These are phyloP conservation scores for Pygoscelis antarcticus DNA, from an alignment of 2,113 vertebrate genomes.

Conservation along the genomic window DNA sequence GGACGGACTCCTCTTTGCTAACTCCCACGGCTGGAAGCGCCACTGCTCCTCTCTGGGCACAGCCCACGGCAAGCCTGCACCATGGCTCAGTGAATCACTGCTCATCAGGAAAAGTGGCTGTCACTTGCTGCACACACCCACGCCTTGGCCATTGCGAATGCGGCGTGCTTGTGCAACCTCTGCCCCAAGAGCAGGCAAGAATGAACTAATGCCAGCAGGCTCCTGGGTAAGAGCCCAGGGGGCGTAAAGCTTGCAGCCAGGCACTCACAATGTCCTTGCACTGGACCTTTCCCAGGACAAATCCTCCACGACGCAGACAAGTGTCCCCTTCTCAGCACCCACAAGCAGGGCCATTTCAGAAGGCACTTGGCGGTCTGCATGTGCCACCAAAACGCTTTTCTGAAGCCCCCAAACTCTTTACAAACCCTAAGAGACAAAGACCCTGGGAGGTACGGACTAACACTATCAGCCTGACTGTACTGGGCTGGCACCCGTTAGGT, in stretches of 20 bases:
- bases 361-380: background rate
- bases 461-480: background rate
- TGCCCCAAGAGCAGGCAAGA: background rate
- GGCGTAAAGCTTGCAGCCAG: background rate
- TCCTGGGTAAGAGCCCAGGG: background rate
- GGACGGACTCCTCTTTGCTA: background rate
- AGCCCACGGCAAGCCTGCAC: background rate
- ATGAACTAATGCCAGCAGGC: background rate
- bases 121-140: rapidly evolving
- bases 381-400: background rate
- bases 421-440: background rate
- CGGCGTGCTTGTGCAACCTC: background rate
- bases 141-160: rapidly evolving
- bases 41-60: background rate
- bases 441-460: background rate
- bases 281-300: background rate
- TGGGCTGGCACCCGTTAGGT: background rate
- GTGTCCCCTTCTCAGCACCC: background rate
- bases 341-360: background rate
- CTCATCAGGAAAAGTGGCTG: background rate
- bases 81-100: background rate
- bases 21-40: rapidly evolving
- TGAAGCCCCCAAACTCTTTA: background rate
- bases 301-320: background rate
- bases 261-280: background rate